phyloP scores from a whole-genome alignment of 2,113 vertebrate genomes.

The Chaetura pelagica region DNA sequence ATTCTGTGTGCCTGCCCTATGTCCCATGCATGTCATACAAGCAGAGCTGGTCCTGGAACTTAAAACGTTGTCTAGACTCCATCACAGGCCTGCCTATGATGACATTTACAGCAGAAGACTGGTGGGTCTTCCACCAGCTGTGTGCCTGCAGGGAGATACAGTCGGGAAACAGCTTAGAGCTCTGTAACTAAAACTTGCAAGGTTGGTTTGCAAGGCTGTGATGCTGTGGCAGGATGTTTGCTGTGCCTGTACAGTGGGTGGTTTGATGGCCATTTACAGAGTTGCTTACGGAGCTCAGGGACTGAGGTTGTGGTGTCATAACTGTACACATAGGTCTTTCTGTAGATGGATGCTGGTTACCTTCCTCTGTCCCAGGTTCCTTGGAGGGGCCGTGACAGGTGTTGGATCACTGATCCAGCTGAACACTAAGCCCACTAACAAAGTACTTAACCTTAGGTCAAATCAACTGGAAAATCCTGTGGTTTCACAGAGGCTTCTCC shows the following conservation, averaged over 20 bases:
- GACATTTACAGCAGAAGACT: not conserved
- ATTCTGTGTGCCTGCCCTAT: not conserved
- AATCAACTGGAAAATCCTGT: not conserved
- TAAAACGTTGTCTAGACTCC: not conserved
- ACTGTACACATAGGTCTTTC: not conserved
- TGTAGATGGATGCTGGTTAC: not conserved
- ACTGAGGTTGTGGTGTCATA: not conserved
- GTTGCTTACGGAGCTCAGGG: not conserved
- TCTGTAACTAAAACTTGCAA: not conserved
- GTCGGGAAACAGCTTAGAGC: not conserved
- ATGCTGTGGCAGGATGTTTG: not conserved
- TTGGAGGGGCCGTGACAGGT: not conserved
- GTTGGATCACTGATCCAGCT: not conserved
- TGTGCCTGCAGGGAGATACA: not conserved
- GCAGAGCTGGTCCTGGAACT: not conserved
- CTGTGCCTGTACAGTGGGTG: accelerated
- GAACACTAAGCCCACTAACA: not conserved
- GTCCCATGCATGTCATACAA: not conserved
- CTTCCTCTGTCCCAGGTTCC: not conserved
- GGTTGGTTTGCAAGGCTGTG: not conserved
- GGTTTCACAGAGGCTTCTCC: not conserved
- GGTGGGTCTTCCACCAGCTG: not conserved
- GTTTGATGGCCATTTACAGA: not conserved
- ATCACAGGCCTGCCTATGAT: not conserved
- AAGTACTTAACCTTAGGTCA: not conserved